Evolutionary conservation across 2,797 vertebrate species (phyloP).

Genomic region (Falco concolor): DNA sequence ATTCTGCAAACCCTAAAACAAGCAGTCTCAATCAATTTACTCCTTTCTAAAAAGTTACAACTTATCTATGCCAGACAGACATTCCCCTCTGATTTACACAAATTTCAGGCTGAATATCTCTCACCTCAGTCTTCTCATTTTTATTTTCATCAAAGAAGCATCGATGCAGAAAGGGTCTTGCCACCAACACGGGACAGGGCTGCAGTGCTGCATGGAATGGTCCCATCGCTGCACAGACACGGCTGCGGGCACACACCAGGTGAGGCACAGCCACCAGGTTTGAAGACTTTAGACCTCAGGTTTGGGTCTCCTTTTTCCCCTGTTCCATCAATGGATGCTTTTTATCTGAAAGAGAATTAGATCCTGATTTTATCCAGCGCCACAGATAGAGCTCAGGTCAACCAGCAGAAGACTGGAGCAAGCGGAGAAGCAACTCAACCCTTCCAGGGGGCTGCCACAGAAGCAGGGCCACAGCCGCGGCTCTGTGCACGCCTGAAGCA

Average conservation of each 20-base stretch:
- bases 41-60: neutral
- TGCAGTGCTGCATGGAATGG: too few relatives aligned
- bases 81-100: neutral
- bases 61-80: neutral
- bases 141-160: neutral
- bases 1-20: neutral
- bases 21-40: neutral
- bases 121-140: neutral
- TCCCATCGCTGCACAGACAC: neutral
- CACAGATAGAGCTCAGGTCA: neutral
- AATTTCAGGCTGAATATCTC: neutral
- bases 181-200: neutral
- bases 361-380: neutral
- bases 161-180: neutral
- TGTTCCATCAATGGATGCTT: neutral
- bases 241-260: accelerated
- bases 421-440: accelerated
- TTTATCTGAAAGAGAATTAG: neutral
- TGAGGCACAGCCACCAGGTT: neutral
- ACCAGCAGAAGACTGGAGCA: neutral
- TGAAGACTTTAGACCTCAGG: neutral
- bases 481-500: neutral
- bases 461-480: neutral
- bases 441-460: neutral
- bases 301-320: neutral